Percentiles rank a stretch among this genome's conserved stretches.
Conservation (phyloP, 2,113 vertebrate species). For the Numenius arquata region DNA sequence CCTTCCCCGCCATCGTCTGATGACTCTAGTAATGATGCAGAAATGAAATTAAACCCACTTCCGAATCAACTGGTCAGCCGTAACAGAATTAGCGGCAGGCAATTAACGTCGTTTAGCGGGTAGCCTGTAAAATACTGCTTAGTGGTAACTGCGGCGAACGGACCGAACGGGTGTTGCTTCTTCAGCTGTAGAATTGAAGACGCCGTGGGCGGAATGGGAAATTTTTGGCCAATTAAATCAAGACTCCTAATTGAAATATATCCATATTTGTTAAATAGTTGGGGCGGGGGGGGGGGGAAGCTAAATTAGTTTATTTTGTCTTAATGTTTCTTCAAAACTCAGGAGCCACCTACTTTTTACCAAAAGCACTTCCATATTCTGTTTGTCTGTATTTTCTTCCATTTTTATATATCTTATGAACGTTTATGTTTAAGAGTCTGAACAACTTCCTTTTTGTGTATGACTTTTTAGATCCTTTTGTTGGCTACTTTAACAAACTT, state of each 20-base stretch:
- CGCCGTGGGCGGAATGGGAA: neutral
- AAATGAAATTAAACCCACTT: constrained; percentile 36
- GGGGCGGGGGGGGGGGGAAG: neutral
- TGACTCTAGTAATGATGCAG: constrained; percentile 4
- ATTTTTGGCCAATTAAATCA: neutral
- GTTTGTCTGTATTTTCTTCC: neutral
- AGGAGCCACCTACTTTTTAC: neutral
- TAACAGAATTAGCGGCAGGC: neutral
- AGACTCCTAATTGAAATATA: neutral
- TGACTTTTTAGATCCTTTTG: neutral
- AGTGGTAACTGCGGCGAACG: fast-evolving
- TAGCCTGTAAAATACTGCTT: neutral
- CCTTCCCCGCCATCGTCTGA: neutral
- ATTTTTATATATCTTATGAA: neutral
- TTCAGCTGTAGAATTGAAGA: neutral
- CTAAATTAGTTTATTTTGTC: neutral
- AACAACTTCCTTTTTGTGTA: neutral
- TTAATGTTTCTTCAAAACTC: neutral
- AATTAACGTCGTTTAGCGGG: neutral
- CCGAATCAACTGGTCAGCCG: neutral
- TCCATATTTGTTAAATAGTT: neutral
- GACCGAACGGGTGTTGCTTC: neutral
- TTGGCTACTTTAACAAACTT: neutral
- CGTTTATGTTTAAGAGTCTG: neutral
- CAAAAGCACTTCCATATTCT: neutral